Evolutionary conservation across 2,113 vertebrate species (phyloP), one percentile per base, ranked within the genome.

Genomic region (Tragelaphus imberbis): DNA sequence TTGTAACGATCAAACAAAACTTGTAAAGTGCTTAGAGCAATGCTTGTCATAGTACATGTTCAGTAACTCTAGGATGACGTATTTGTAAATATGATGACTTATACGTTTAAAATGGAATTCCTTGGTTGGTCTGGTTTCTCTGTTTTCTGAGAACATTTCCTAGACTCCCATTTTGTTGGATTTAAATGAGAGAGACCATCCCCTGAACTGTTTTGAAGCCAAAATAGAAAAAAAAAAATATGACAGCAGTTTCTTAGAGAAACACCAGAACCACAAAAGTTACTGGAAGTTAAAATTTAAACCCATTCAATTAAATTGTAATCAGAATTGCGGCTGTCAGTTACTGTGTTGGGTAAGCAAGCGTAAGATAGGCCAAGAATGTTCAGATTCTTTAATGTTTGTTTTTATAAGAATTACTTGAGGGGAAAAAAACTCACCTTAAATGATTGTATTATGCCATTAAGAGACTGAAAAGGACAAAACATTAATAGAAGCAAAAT

Each of bases 231-330:
- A 40, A 75, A 40, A 40, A 40, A 23, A 40, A 75, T 12, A 68
- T 33, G 33, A 82, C 59, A 84, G 61, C 3, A 47, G 30, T 87
- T 93, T 11, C 91, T 95, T 58, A 84, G 92, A 84, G 75, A 96
- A 95, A 87, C 16, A 88, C 30, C 21, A 89, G 75, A 80, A 40
- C n/a, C 21, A 63, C 40, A 59, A 61, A 94, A 90, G 71, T 85
- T 88, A 90, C 53, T 40, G 84, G 75, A 98, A 49, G 55, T 91
- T 97, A 94, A 85, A 68, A 55, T 63, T 92, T 96, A 86, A 96
- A 58, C 44, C 87, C 23, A 49, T 85, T n/a, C 55, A 94, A 80
- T 95, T 95, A 92, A 80, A 96, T 79, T 96, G 33, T 85, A 92
- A 95, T 93, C 44, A 96, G 23, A 91, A 58, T 85, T 94, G 94